A percentile compares a stretch with the other conserved stretches of the same genome.
These are phyloP conservation scores for Periophthalmus magnuspinnatus DNA, from an alignment of 2,797 vertebrate genomes.

Conservation along the genomic window DNA sequence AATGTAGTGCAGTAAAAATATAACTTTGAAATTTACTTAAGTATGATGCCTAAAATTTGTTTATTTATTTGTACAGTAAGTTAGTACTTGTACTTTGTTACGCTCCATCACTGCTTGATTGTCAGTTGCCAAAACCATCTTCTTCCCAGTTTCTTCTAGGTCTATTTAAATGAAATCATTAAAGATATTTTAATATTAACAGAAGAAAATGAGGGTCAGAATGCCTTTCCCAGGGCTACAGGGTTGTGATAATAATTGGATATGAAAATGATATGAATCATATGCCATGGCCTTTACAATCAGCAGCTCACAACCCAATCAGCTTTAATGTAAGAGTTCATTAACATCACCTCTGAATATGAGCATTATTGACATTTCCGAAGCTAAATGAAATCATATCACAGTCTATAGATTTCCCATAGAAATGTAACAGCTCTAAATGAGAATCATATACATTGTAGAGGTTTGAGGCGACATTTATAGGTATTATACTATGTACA, in stretches of 20 bases:
- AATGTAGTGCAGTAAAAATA: too few species aligned
- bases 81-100: too few species aligned
- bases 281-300: slow-evolving; percentile 14
- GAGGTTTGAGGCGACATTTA: neutral
- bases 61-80: too few species aligned
- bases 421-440: neutral
- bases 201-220: slow-evolving; percentile 4
- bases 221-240: neutral
- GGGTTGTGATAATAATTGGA: slow-evolving; percentile 5
- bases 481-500: neutral
- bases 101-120: neutral
- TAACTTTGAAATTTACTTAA: too few species aligned
- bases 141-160: neutral
- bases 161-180: neutral
- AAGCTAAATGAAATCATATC: slow-evolving; percentile 6
- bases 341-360: slow-evolving; percentile 1
- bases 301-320: slow-evolving; percentile 3
- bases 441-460: slow-evolving; percentile 3
- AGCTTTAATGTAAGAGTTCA: slow-evolving; percentile 1
- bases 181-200: neutral
- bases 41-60: too few species aligned
- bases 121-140: neutral
- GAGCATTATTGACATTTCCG: slow-evolving; percentile 8
- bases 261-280: slow-evolving; percentile 11
- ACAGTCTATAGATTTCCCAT: slow-evolving; percentile 8